A percentile compares a stretch with the other conserved stretches of the same genome.
phyloP scores from a whole-genome alignment of 2,888 invertebrate genomes.

The Metallyticus violacea region DNA sequence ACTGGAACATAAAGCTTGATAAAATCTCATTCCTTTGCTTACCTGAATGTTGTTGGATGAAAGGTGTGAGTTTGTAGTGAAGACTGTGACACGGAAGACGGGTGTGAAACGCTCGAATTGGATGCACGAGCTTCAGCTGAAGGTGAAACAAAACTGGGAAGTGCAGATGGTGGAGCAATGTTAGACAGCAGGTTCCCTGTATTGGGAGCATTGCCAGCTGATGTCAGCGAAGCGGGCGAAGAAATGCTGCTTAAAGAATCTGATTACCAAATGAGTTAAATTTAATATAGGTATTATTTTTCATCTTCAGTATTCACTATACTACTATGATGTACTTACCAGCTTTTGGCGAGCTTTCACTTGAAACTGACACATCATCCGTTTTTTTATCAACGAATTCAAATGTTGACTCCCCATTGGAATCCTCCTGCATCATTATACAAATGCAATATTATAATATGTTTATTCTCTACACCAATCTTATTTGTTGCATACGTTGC shows the following conservation, averaged over 20 bases:
- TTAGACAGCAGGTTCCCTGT: conserved; percentile 62
- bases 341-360: conserved; percentile 39
- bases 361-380: conserved; percentile 33
- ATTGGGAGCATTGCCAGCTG: conserved; percentile 43
- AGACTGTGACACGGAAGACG: conserved; percentile 12
- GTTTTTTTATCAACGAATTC: conserved; percentile 47
- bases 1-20: no score
- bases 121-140: conserved; percentile 38
- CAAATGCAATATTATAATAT: background rate
- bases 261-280: conserved; percentile 36
- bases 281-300: background rate
- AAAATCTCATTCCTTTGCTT: no score
- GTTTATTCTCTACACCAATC: background rate
- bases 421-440: conserved; percentile 45
- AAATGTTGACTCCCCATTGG: conserved; percentile 48
- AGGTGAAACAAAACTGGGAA: conserved; percentile 63
- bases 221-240: conserved; percentile 46
- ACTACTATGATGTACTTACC: background rate
- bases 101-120: background rate
- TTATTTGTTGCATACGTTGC: background rate
- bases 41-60: conserved; percentile 46
- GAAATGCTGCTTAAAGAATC: conserved; percentile 48
- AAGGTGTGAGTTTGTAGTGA: conserved; percentile 37
- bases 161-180: conserved; percentile 64
- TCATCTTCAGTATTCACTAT: background rate